Base-by-base conservation (phyloP, 1,140 invertebrate species). In the Zaprionus camerounensis region DNA sequence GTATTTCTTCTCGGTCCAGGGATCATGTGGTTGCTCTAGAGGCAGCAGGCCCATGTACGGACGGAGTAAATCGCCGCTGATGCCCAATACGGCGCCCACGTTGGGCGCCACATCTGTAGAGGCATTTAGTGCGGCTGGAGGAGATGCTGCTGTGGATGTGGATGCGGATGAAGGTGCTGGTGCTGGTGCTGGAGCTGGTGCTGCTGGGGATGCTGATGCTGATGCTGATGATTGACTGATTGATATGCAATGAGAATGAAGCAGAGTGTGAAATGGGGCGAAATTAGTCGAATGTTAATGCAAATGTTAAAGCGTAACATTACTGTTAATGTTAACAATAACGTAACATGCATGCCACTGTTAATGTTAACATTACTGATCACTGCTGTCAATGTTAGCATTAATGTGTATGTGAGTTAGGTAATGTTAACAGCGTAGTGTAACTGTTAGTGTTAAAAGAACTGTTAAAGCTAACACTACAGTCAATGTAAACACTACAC, bases 31-130 rank as follows among this genome's bases (percentile, higher is more conserved):
- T 6, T 73, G 70, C 15, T 63, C 70, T 26, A 92, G 38, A 9
- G 82, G 64, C 46, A 84, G 68, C 0, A 92, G 59, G n/a, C 91
- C 91, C 91, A 92, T 92, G 46, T 87, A 92, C 1, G 91, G 91
- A 34, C 78, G 66, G 34, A 92, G 28, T 15, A 92, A 31, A 9
- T 58, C 62, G 12, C 79, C 84, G 31, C 31, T 62, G 49, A 44
- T 78, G 53, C 70, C 59, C 49, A 81, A 75, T 0, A 76, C 9
- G 26, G 91, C 73, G 26, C 84, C 78, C 57, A 91, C 62, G 34
- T 38, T 56, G 36, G 66, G 58, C 20, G 66, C 55, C 20, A 66
- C 62, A 17, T 38, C 20, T 20, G 68, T 20, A 12, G 46, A 51
- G 17, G 20, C 9, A 9, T 13, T 20, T 4, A 41, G n/a, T 53